A percentile compares a stretch with the other conserved stretches of the same genome.
These are phyloP conservation scores for Geodia barretti DNA, from an alignment of 37 sponge, comb jelly and placozoan species.

Conservation along the genomic window DNA sequence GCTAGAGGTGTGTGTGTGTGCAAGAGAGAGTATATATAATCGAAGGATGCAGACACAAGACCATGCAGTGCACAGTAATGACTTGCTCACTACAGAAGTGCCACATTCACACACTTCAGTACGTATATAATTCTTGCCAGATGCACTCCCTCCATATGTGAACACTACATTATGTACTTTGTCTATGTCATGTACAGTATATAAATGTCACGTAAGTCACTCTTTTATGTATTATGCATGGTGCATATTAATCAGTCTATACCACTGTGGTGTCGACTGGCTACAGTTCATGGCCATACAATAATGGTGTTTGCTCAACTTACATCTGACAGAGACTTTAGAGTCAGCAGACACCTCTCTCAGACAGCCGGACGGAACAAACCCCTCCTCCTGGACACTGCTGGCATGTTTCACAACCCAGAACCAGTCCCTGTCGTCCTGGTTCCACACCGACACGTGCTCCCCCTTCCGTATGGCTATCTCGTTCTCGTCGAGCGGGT, in stretches of 20 bases:
- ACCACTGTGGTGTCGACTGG: no score
- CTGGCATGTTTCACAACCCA: conserved; percentile 72
- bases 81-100: not conserved
- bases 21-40: not conserved
- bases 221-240: no score
- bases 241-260: no score
- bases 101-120: not conserved
- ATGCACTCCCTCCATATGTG: no score
- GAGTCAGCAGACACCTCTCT: conserved; percentile 31
- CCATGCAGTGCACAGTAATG: not conserved
- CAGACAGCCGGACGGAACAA: conserved; percentile 66
- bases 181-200: no score
- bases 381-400: conserved; percentile 64
- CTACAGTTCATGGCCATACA: no score
- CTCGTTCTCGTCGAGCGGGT: conserved; percentile 71
- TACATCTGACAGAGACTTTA: not conserved
- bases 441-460: conserved; percentile 74
- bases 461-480: conserved; percentile 59
- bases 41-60: not conserved
- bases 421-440: conserved; percentile 78
- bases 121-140: no score
- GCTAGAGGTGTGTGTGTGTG: not conserved
- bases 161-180: no score
- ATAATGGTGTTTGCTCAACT: no score
- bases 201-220: no score